phyloP scores from a whole-genome alignment of 2,888 invertebrate genomes.

The Epiblema foenella region DNA sequence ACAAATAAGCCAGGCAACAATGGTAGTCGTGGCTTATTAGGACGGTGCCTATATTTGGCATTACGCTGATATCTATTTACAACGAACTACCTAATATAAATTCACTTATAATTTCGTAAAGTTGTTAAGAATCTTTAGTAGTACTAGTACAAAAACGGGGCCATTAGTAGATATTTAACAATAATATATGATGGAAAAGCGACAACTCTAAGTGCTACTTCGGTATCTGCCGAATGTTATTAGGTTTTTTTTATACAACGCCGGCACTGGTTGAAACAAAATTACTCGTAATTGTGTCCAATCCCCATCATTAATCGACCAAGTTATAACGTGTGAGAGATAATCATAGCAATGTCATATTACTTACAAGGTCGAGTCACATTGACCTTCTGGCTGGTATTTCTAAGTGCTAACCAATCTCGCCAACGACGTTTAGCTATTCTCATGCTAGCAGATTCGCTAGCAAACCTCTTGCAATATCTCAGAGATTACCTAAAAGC shows the following conservation, averaged over 20 bases:
- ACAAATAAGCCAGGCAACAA: slow-evolving; percentile 32
- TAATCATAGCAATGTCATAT: too few species aligned
- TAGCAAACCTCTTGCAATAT: slow-evolving; percentile 15
- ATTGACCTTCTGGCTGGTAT: not conserved
- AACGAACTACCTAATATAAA: not conserved
- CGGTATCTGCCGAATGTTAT: not conserved
- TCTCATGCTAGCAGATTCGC: slow-evolving; percentile 2
- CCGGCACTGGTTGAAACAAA: too few species aligned
- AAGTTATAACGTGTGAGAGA: too few species aligned
- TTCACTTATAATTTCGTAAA: not conserved
- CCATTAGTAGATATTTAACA: not conserved
- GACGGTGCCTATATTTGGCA: slow-evolving; percentile 27
- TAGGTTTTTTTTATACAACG: too few species aligned
- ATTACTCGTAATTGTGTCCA: too few species aligned
- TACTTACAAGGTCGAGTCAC: too few species aligned
- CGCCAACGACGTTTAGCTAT: slow-evolving; percentile 5
- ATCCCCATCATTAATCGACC: too few species aligned
- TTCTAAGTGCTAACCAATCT: slow-evolving; percentile 13
- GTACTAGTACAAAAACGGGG: too few species aligned
- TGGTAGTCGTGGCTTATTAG: slow-evolving; percentile 22
- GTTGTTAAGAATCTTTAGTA: not conserved
- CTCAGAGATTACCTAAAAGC: slow-evolving; percentile 24
- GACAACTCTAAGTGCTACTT: not conserved
- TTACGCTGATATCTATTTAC: not conserved
- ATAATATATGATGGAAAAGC: slow-evolving; percentile 12